Base-by-base conservation (phyloP, 2,888 invertebrate species). In the Trachelus iudaicus region DNA sequence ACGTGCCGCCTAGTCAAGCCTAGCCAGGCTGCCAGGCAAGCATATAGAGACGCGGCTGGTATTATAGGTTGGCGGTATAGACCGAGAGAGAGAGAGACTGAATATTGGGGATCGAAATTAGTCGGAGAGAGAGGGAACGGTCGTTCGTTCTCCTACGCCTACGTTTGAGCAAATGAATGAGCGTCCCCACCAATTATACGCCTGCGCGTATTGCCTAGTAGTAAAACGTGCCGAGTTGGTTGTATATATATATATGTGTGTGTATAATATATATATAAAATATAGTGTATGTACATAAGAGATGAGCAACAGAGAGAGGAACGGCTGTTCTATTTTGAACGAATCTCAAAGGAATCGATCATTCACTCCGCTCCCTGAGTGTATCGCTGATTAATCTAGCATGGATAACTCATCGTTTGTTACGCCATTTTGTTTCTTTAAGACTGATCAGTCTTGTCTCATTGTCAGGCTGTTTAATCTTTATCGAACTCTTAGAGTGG, bases 281-380 rank as follows among this genome's bases (percentile, higher is more conserved):
- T 23, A 9, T 56, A 9, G 23, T 56, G 23, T 71, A 71, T 23
- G 56, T 31, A 71, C 12, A 71, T 71, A 71, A 71, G 34, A 33
- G 31, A 71, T 34, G 71, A 31, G 71, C 71, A 71, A 12, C 11
- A 13, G 34, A 33, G 31, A 71, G 31, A 23, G 35, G 35, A 34
- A 34, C 6, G 31, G 23, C 71, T 34, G 71, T 71, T 56, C 71
- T 71, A 71, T 71, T 71, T 71, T 23, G 71, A 71, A 71, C 71
- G 71, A 34, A 71, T 31, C 71, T 71, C 12, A 31, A 71, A 31
- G 71, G 31, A 71, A 71, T 71, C 71, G 71, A 71, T 71, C 71
- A 31, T 71, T 34, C 71, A 33, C 33, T 71, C 1, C 4, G 71
- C 71, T 34, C 13, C 11, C 23, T 56, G 6, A 71, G 34, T 23